These are phyloP conservation scores for Pao palembangensis DNA, from an alignment of 2,113 vertebrate genomes.

Conservation along the genomic window DNA sequence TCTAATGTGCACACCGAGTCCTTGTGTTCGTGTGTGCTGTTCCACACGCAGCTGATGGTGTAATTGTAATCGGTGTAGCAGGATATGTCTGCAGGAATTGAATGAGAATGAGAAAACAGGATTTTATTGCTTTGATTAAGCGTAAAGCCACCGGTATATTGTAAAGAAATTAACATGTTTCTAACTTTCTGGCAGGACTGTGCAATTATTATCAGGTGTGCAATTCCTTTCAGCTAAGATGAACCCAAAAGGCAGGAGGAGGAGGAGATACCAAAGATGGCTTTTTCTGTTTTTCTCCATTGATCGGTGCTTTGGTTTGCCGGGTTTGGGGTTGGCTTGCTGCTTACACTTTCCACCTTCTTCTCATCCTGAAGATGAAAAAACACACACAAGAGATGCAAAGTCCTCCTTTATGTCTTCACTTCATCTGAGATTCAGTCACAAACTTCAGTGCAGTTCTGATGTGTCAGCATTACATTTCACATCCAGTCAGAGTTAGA, in stretches of 20 bases:
- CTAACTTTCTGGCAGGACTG: constrained; percentile 10
- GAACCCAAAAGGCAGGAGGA: constrained; percentile 1
- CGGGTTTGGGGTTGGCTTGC: too few relatives aligned
- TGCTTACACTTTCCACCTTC: too few relatives aligned
- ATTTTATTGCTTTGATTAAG: not conserved
- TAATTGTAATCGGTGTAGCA: constrained; percentile 45
- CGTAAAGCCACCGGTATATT: not conserved
- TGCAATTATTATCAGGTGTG: not conserved
- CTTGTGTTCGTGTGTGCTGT: not conserved
- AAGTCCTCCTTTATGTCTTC: too few relatives aligned
- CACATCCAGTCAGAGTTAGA: too few relatives aligned
- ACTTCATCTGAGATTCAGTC: too few relatives aligned
- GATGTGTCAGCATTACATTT: too few relatives aligned
- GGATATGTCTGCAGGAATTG: constrained; percentile 23
- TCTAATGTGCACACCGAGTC: constrained; percentile 13
- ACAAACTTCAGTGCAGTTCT: too few relatives aligned
- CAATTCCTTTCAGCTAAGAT: accelerated
- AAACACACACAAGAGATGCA: too few relatives aligned
- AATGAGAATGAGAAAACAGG: not conserved
- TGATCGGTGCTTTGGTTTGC: not conserved
- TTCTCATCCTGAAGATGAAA: too few relatives aligned
- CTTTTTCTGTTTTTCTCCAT: constrained; percentile 25
- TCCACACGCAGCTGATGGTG: constrained; percentile 45
- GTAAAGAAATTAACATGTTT: not conserved
- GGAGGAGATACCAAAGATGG: not conserved